phyloP scores from a whole-genome alignment of 1,140 invertebrate species.

The Stegodyphus dumicola region DNA sequence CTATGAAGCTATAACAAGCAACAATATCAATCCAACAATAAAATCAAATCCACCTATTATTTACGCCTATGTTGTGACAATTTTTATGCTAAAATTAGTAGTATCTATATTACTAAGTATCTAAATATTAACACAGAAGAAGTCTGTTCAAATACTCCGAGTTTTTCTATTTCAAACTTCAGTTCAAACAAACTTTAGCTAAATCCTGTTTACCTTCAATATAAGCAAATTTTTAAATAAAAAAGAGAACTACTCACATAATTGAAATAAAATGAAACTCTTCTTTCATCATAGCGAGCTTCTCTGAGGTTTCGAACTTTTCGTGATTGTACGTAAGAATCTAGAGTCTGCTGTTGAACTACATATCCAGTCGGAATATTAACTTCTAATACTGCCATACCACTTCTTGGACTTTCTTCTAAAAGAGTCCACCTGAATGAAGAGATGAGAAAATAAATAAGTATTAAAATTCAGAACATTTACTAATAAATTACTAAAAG shows the following conservation, averaged over 20 bases:
- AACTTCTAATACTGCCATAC: slow-evolving; percentile 91
- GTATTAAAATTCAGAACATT: background rate
- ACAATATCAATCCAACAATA: too few species aligned
- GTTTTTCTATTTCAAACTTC: too few species aligned
- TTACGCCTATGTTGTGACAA: too few species aligned
- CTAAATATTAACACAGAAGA: too few species aligned
- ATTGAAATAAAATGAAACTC: slow-evolving; percentile 93
- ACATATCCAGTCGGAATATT: slow-evolving; percentile 95
- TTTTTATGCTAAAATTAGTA: too few species aligned
- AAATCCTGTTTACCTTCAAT: background rate
- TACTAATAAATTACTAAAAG: too few species aligned
- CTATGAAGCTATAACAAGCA: too few species aligned
- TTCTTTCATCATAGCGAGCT: slow-evolving; percentile 83
- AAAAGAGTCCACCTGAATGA: slow-evolving; percentile 78
- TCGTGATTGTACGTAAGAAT: slow-evolving; percentile 80
- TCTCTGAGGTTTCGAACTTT: slow-evolving; percentile 83
- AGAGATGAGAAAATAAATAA: background rate
- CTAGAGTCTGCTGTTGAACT: slow-evolving; percentile 88
- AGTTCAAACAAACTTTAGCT: background rate
- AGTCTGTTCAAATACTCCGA: too few species aligned
- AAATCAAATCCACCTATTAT: too few species aligned
- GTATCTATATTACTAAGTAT: too few species aligned
- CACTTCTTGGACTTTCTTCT: slow-evolving; percentile 84
- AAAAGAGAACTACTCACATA: slow-evolving; percentile 76
- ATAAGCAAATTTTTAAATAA: background rate